Evolutionary conservation across 2,113 vertebrate species (phyloP), one percentile per base, ranked within the genome.

Genomic region (Mormoops blainvillei): DNA sequence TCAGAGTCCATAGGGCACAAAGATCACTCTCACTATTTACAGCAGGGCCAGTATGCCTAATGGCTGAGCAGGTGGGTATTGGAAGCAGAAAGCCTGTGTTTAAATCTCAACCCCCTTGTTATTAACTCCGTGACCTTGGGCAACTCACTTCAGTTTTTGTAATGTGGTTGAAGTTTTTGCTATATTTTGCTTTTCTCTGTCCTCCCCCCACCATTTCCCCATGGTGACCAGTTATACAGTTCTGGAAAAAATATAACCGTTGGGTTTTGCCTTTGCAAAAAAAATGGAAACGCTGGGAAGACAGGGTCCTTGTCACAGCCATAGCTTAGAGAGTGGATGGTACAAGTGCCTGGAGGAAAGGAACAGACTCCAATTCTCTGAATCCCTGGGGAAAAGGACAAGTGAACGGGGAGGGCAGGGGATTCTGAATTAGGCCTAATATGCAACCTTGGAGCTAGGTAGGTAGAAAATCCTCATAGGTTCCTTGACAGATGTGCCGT

Each of bases 321-420:
- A 8, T 28, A 50, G n/a, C 13, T 90, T 68, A n/a, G 10, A 89
- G 77, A 92, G 45, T 16, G 7, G 76, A 43, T 16, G 36, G 54
- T 61, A 11, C n/a, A 6, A 26, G 28, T 3, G 31, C 48, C 82
- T 56, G 13, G 41, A 61, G 3, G 31, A 61, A 67, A 54, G 33
- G 33, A 81, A 73, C 61, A 56, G 54, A 50, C 28, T 36, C 22
- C 0, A 8, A 13, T 48, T 82, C 74, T 74, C 31, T 84, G 67
- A 38, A 26, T 93, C 3, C 45, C 24, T 38, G 19, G 9, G 41
- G 11, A 33, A 28, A 89, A 89, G 48, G 13, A 50, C n/a, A 71
- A 41, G 26, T 20, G 9, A n/a, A 22, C 0, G 1, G 5, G 1
- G 2, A 26, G 14, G 4, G 24, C 1, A 15, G 4, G 18, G 7